Base-by-base conservation (phyloP, 2,113 vertebrate genomes). In the Mesocricetus auratus region DNA sequence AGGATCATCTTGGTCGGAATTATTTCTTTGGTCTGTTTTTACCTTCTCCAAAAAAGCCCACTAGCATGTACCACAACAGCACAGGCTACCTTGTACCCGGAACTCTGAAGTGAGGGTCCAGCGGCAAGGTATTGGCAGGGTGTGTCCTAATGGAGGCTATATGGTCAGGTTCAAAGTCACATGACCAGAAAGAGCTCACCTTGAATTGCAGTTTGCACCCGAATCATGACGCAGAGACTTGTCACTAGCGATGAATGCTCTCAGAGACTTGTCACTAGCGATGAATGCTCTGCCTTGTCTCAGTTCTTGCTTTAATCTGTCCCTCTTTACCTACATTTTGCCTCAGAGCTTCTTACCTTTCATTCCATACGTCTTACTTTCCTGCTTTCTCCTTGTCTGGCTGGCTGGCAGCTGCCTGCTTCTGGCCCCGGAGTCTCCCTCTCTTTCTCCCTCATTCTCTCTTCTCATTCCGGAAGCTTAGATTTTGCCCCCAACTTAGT, bases 111-210 rank as follows among this genome's bases (percentile, higher is more conserved):
- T 4, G 15, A 24, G 50, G 29, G 79, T 73, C 64, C 29, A 50
- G 2, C 9, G 16, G 50, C 9, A 1, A 53, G 45, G 47, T 21
- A 8, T 7, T 1, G 0, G 73, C 45, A 29, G 62, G n/a, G 47
- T 31, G 6, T 58, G 11, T 85, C n/a, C 53, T 36, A 16, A 22
- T 9, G 73, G 31, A 60, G 60, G 24, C 58, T 42, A 1, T 0
- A 5, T 33, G 42, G 7, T 13, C 12, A 16, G 24, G 47, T n/a
- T 50, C 68, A 53, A 53, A 24, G 15, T 33, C n/a, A 26, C 13
- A 36, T 17, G n/a, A 77, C 42, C 12, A 10, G 66, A 31, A 42
- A 3, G 10, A 22, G 19, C 29, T 11, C 47, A 1, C 8, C 21
- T 7, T 33, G 17, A 53, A 47, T 19, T 69, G 68, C 36, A 69